Percentiles rank a stretch among this genome's conserved stretches.
These are phyloP conservation scores for Sebastolobus alascanus DNA, from an alignment of 2,797 vertebrate genomes.

Conservation along the genomic window DNA sequence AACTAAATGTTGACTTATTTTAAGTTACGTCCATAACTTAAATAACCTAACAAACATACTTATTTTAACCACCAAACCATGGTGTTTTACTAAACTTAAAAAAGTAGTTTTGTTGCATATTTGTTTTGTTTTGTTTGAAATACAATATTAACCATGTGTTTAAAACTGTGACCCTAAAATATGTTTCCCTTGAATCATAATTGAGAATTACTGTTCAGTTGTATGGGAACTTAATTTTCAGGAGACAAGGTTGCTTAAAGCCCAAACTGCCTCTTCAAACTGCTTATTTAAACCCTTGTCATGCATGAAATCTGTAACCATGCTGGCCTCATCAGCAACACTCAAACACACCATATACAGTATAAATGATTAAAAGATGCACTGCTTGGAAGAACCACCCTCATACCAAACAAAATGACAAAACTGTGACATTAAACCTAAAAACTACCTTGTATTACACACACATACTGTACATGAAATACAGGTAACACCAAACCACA, in stretches of 20 bases:
- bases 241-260: neutral
- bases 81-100: neutral
- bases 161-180: neutral
- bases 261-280: neutral
- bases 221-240: neutral
- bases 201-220: neutral
- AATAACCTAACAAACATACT: neutral
- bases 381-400: no score
- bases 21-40: neutral
- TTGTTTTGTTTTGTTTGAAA: neutral
- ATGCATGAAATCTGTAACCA: no score
- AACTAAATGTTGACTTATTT: neutral
- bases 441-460: neutral
- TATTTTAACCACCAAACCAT: neutral
- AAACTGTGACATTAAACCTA: neutral
- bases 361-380: neutral
- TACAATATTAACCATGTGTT: neutral
- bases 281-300: neutral
- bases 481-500: slow-evolving; percentile 14
- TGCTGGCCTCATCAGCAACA: neutral
- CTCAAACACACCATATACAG: neutral
- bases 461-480: neutral
- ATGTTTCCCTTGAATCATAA: neutral
- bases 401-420: neutral
- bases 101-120: neutral